Evolutionary conservation across 2,888 invertebrate species (phyloP), one percentile per base, ranked within the genome.

Genomic region (Asteroscopus sphinx): DNA sequence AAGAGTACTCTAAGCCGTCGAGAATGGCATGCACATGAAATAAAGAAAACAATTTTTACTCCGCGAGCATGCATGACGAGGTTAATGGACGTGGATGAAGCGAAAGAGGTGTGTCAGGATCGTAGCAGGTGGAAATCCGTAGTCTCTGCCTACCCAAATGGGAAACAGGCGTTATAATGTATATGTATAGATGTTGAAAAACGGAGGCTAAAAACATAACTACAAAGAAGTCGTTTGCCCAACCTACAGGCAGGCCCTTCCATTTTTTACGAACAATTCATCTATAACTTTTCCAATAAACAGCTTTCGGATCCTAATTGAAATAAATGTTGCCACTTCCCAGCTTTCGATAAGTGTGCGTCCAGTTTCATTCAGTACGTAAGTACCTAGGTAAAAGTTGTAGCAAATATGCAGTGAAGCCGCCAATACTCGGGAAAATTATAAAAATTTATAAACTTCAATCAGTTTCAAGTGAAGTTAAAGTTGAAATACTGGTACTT

Each of bases 241-340:
- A 36, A 15, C 5, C 30, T 41, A 17, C 7, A 1, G 7, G 12
- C 17, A 16, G 13, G 30, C 8, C 8, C 11, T 16, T 41, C 8
- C 8, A 15, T 9, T 52, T 44, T 35, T 45, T 41, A 11, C 15
- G 9, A 41, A n/a, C 30, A 42, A 16, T 28, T 32, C 15, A 16
- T 28, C 11, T 11, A n/a, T 40, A 59, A 65, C 44, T 45, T 67
- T 40, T 67, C 40, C 35, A 67, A 67, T 64, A 67, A 44, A 59
- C 30, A 58, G 32, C 49, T 17, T 15, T 42, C 32, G 3, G 32
- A 28, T 36, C 30, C 13, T 59, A 48, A 52, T 52, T 40, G 47
- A 48, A 59, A 64, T 13, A 40, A 52, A 67, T 52, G 26, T 52
- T 17, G 4, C 3, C n/a, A 16, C 15, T 37, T 28, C n/a, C 1